These are phyloP conservation scores for Hemichromis elongatus DNA, from an alignment of 2,113 vertebrate species.

Conservation along the genomic window DNA sequence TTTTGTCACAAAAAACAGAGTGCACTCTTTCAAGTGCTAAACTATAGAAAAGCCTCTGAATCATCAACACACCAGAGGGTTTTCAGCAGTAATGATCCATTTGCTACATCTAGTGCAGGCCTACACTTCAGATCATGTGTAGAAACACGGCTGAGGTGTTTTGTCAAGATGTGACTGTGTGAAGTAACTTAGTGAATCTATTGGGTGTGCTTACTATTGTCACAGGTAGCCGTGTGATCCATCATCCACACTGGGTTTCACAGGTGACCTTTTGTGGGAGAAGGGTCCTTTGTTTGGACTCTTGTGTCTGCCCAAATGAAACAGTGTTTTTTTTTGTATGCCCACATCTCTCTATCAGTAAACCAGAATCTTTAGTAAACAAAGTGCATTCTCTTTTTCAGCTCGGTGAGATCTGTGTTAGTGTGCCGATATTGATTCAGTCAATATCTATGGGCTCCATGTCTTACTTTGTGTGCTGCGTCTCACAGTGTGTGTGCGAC, in stretches of 20 bases:
- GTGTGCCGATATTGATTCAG: constrained; percentile 66
- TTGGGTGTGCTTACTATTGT: constrained; percentile 38
- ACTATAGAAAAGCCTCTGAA: constrained; percentile 26
- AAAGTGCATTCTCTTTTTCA: constrained; percentile 48
- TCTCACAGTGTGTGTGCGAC: constrained; percentile 1
- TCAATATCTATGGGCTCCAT: constrained; percentile 62
- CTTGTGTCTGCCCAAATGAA: constrained; percentile 13
- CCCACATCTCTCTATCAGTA: constrained; percentile 25
- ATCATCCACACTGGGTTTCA: constrained; percentile 36
- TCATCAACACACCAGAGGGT: constrained; percentile 28
- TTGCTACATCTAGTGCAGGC: not conserved
- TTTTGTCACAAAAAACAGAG: constrained; percentile 2
- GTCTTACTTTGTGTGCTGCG: constrained; percentile 36
- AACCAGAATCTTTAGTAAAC: constrained; percentile 46
- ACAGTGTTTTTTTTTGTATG: constrained; percentile 21
- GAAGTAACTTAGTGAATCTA: not conserved
- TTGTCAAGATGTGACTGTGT: not conserved
- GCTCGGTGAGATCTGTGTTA: constrained; percentile 49
- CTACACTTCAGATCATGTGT: constrained; percentile 8
- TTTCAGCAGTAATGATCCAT: not conserved
- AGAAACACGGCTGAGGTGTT: not conserved
- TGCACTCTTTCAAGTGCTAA: not conserved
- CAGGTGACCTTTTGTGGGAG: constrained; percentile 38
- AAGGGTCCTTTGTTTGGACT: constrained; percentile 43
- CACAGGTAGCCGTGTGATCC: constrained; percentile 35